Conservation (phyloP, 64 coral and sea anemone species). For the Pocillopora verrucosa region DNA sequence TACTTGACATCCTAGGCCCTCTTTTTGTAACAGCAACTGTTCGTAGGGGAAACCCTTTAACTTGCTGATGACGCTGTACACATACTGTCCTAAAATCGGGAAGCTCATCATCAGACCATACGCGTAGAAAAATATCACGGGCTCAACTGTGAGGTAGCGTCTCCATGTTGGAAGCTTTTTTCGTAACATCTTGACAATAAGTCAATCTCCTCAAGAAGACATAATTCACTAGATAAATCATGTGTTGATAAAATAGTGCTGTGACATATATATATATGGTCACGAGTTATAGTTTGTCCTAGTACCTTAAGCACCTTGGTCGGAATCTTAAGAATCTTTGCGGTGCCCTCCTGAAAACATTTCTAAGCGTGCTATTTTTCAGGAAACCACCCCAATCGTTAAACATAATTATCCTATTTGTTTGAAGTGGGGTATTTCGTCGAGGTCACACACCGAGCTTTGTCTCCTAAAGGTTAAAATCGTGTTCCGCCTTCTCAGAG, state of each 20-base stretch:
- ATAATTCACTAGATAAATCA: neutral
- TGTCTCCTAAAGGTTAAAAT: no score
- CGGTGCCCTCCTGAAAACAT: no score
- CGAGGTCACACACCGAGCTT: no score
- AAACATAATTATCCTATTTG: no score
- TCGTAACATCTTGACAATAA: neutral
- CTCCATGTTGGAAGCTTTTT: constrained; percentile 47
- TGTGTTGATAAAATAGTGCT: neutral
- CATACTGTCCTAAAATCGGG: constrained; percentile 75
- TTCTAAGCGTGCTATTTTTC: no score
- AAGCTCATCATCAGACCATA: constrained; percentile 74
- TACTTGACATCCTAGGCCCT: constrained; percentile 22
- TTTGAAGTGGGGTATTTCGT: no score
- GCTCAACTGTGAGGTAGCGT: constrained; percentile 75
- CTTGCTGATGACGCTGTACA: constrained; percentile 83
- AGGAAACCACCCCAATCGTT: no score
- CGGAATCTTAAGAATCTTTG: no score
- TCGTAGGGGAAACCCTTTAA: constrained; percentile 79
- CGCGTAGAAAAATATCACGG: constrained; percentile 91
- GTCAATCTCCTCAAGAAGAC: neutral
- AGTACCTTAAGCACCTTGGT: no score
- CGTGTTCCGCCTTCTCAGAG: no score
- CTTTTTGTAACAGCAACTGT: constrained; percentile 5
- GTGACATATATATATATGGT: no score
- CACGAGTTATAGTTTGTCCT: no score